These are phyloP conservation scores for Felis chaus DNA, from an alignment of 2,113 vertebrate genomes.

Conservation along the genomic window DNA sequence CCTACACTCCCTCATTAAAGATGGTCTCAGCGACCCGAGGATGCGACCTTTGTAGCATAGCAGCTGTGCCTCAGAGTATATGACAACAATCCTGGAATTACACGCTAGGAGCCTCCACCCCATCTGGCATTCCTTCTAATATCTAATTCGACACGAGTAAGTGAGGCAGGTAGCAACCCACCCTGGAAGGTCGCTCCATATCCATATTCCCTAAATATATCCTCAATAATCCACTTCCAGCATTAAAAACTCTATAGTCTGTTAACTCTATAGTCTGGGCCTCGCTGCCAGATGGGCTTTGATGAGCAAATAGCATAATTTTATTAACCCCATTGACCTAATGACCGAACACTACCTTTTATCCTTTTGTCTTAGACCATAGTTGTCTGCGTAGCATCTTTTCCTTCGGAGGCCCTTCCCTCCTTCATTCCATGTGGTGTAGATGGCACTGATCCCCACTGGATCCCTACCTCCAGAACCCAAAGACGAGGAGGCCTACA, in stretches of 20 bases:
- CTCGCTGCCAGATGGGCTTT: neutral
- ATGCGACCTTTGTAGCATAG: neutral
- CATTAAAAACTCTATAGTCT: neutral
- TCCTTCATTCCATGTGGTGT: neutral
- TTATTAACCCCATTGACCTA: neutral
- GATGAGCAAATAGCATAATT: neutral
- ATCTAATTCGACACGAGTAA: rapidly evolving
- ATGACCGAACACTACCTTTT: neutral
- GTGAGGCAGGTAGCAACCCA: neutral
- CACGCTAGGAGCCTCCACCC: neutral
- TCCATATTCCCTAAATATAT: neutral
- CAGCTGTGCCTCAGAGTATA: neutral
- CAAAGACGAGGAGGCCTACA: neutral
- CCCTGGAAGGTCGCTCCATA: neutral
- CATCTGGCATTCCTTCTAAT: neutral
- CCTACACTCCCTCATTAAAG: conserved; percentile 10
- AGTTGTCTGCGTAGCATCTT: neutral
- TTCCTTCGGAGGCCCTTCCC: neutral
- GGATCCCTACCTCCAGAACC: too few relatives aligned
- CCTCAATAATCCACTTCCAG: neutral
- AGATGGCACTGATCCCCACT: neutral
- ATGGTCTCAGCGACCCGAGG: neutral
- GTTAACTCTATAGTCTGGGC: neutral
- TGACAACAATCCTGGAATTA: neutral
- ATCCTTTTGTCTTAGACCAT: neutral